phyloP scores from a whole-genome alignment of 2,888 invertebrate species.

The Drosophila mulleri region DNA sequence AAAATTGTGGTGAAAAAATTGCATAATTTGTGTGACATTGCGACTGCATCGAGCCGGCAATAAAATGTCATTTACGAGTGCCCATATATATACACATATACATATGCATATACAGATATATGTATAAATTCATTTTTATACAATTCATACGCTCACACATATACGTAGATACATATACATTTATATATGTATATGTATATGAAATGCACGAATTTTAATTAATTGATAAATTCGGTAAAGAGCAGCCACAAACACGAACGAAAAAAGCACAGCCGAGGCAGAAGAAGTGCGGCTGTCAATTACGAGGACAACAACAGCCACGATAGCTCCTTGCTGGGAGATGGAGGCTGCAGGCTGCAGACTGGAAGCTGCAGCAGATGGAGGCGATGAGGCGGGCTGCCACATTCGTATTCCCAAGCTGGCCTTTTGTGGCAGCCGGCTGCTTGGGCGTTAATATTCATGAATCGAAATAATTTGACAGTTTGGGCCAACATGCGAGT shows the following conservation, averaged over 20 bases:
- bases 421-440: conserved; percentile 40
- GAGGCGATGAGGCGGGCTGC: neutral
- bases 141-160: conserved; percentile 7
- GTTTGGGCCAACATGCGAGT: conserved; percentile 82
- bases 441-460: conserved; percentile 80
- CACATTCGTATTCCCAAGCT: conserved; percentile 40
- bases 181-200: conserved; percentile 50
- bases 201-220: conserved; percentile 82
- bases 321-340: conserved; percentile 54
- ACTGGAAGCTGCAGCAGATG: too few relatives aligned
- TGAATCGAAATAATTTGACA: conserved; percentile 81
- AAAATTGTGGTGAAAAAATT: conserved; percentile 80
- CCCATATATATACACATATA: conserved; percentile 10
- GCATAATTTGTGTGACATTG: conserved; percentile 80
- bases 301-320: conserved; percentile 61
- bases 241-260: conserved; percentile 34
- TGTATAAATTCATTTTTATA: conserved; percentile 33
- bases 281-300: conserved; percentile 77
- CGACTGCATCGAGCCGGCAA: conserved; percentile 57
- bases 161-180: conserved; percentile 42
- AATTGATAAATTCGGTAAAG: conserved; percentile 81
- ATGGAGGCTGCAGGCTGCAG: conserved; percentile 14
- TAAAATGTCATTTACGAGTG: conserved; percentile 77
- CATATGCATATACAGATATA: conserved; percentile 13
- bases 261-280: conserved; percentile 17